phyloP scores from a whole-genome alignment of 37 sponge, comb jelly and placozoan species.

The Crambe crambe region DNA sequence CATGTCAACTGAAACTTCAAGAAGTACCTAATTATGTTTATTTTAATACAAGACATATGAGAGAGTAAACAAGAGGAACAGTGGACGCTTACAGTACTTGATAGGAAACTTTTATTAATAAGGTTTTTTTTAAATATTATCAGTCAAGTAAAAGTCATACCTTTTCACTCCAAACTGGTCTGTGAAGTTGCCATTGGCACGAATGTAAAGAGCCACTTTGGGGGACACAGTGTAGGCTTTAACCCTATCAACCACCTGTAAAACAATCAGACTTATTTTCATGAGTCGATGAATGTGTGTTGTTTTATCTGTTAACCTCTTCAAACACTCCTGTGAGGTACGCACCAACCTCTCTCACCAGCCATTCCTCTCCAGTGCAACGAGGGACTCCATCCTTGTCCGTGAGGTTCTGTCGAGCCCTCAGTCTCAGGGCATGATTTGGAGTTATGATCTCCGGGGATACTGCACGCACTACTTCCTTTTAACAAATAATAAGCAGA shows the following conservation, averaged over 20 bases:
- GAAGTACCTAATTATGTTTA: too few species aligned
- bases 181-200: constrained; percentile 44
- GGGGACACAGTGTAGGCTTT: constrained; percentile 72
- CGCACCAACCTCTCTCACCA: constrained; percentile 85
- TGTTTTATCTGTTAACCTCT: constrained; percentile 46
- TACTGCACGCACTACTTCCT: constrained; percentile 60
- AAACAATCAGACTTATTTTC: too few species aligned
- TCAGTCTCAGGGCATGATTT: constrained; percentile 74
- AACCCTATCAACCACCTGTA: constrained; percentile 54
- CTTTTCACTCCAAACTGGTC: constrained; percentile 83
- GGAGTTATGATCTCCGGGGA: constrained; percentile 64
- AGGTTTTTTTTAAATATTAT: too few species aligned
- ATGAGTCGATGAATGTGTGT: too few species aligned
- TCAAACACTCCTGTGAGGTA: constrained; percentile 88
- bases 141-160: too few species aligned
- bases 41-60: too few species aligned
- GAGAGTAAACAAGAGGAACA: too few species aligned
- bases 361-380: constrained; percentile 87
- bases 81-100: too few species aligned
- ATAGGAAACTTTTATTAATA: too few species aligned
- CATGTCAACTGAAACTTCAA: too few species aligned
- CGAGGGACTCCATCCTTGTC: constrained; percentile 61
- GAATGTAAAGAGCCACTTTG: constrained; percentile 77
- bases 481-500: not conserved
- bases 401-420: constrained; percentile 64